phyloP scores from a whole-genome alignment of 2,113 vertebrate species.

The Trichechus manatus region DNA sequence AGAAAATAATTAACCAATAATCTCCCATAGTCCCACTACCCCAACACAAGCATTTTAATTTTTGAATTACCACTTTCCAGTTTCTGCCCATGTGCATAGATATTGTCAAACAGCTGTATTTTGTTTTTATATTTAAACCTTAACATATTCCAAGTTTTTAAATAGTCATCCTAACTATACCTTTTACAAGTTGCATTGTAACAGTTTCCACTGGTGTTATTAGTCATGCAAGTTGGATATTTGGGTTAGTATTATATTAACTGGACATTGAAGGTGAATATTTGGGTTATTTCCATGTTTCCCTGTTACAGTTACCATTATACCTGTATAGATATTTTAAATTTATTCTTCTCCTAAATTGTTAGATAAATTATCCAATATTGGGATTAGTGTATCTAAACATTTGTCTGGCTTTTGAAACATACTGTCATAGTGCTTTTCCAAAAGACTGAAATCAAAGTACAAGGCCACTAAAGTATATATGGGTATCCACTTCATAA shows the following conservation, averaged over 20 bases:
- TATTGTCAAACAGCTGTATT: background rate
- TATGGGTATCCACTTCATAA: background rate
- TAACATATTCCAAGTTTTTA: background rate
- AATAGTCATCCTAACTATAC: background rate
- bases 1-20: background rate
- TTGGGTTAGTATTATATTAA: background rate
- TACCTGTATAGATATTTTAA: background rate
- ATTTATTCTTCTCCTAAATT: background rate
- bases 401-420: background rate
- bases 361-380: background rate
- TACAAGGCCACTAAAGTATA: background rate
- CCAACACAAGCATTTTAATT: background rate
- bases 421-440: background rate
- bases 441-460: background rate
- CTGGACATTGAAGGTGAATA: background rate
- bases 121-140: conserved; percentile 3
- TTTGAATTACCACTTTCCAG: background rate
- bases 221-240: background rate
- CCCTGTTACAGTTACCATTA: background rate
- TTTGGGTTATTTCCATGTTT: background rate
- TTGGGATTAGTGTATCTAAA: background rate
- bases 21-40: too few species aligned
- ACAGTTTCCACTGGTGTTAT: background rate
- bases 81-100: background rate
- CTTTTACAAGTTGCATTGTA: background rate